Evolutionary conservation across 2,888 invertebrate species (phyloP).

Genomic region (Orthonychiurus folsomi): DNA sequence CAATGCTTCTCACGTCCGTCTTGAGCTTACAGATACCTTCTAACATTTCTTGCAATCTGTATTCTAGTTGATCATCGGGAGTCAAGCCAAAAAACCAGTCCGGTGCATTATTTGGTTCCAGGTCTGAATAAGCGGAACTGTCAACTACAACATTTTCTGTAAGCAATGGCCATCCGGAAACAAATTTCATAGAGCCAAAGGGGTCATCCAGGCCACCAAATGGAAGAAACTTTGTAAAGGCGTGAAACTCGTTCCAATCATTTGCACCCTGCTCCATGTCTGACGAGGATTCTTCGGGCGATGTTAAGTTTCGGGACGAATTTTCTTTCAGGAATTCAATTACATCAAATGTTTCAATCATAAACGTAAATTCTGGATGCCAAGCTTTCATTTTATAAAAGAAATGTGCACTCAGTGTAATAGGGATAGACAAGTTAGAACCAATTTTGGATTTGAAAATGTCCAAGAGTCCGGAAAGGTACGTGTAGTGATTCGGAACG

Average conservation of each 20-base stretch:
- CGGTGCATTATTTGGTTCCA: slow-evolving; percentile 69
- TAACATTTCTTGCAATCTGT: slow-evolving; percentile 67
- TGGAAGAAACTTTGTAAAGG: slow-evolving; percentile 29
- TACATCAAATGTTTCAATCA: slow-evolving; percentile 33
- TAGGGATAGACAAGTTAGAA: slow-evolving; percentile 51
- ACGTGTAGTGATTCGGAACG: slow-evolving; percentile 69
- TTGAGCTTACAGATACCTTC: slow-evolving; percentile 61
- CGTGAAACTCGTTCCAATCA: slow-evolving; percentile 21
- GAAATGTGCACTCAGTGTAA: slow-evolving; percentile 63
- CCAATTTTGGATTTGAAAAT: slow-evolving; percentile 83
- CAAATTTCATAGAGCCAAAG: slow-evolving; percentile 32
- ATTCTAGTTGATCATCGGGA: slow-evolving; percentile 48
- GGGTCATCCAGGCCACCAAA: slow-evolving; percentile 39
- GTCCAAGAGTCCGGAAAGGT: slow-evolving; percentile 69
- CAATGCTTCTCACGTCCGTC: slow-evolving; percentile 43
- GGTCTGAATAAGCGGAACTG: slow-evolving; percentile 75
- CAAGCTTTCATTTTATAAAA: slow-evolving; percentile 61
- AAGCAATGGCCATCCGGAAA: slow-evolving; percentile 77
- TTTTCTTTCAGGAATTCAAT: slow-evolving; percentile 25
- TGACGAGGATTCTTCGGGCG: too few relatives aligned
- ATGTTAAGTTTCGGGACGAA: background rate
- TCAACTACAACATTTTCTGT: slow-evolving; percentile 80
- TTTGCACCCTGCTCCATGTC: background rate
- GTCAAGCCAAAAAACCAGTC: slow-evolving; percentile 55
- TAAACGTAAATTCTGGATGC: slow-evolving; percentile 37